Base-by-base conservation (phyloP, 2,888 invertebrate genomes). In the Rhodophaea formosa region DNA sequence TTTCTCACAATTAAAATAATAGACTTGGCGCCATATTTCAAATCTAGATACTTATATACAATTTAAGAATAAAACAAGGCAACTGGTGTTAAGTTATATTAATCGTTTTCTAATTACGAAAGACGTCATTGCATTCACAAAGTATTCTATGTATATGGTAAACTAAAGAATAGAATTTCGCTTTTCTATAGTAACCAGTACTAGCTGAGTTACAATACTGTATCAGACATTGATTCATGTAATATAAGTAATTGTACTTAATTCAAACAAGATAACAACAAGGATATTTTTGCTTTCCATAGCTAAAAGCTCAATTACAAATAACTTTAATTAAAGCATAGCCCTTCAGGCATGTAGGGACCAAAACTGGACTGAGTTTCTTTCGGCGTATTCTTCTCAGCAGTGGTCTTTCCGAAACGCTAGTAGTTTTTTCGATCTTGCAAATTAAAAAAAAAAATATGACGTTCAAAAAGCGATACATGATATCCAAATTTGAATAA, bases 71-170 rank as follows among this genome's bases (percentile, higher is more conserved):
- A 65, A 84, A 68, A 67, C 67, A 57, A 63, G 51, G 49, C 60
- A 71, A 54, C 64, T 74, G 67, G 77, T 81, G 79, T 88, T 88
- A 88, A 80, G 71, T 82, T 88, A 80, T 88, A 88, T 87, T 88
- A 86, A 82, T 85, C 75, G 67, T 70, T 79, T 77, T 79, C 78
- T 79, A 75, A 80, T 76, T 73, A 75, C 70, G 70, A 72, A 75
- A 75, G 70, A 77, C 69, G 66, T 74, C 65, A 62, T 69, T 70
- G 68, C 69, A 65, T 72, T 70, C 69, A 72, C 75, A 75, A 71
- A 67, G 60, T 63, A 64, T 54, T 61, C 55, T 64, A 65, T n/a
- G 39, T 56, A n/a, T n/a, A n/a, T 53, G 49, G 35, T 61, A 60
- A 59, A 57, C 58, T 59, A 47, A 47, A 63, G 35, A 56, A 59